phyloP scores from a whole-genome alignment of 2,113 vertebrate genomes.

The Vulpes ferrilata region DNA sequence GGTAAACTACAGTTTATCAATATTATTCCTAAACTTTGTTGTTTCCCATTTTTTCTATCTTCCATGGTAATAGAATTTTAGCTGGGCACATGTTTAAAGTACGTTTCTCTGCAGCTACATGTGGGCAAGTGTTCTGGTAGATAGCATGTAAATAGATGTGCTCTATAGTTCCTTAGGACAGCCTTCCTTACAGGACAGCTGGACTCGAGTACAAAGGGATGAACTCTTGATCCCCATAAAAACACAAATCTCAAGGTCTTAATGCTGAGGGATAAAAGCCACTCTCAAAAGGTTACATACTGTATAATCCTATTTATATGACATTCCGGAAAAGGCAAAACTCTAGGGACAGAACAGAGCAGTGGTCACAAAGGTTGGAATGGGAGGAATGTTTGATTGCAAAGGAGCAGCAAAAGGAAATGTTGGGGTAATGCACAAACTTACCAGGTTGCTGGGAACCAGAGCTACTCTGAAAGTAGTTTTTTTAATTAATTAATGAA shows the following conservation, averaged over 20 bases:
- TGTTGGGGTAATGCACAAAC: background rate
- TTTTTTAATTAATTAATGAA: background rate
- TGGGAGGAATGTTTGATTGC: background rate
- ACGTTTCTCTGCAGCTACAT: background rate
- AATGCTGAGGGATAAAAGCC: background rate
- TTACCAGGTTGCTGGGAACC: background rate
- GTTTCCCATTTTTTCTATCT: background rate
- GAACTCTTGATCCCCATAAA: background rate
- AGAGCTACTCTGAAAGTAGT: too few relatives aligned
- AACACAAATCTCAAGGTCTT: background rate
- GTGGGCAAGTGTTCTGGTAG: background rate
- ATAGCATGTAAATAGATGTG: background rate
- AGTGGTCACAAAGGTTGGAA: background rate
- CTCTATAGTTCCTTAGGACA: background rate
- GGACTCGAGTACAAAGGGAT: background rate
- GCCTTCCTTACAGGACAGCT: background rate
- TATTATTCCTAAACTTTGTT: background rate
- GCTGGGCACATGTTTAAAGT: background rate
- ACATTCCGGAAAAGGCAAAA: background rate
- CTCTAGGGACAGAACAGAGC: background rate
- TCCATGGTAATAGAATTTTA: background rate
- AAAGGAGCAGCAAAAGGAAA: background rate
- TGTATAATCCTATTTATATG: background rate
- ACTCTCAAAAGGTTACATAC: background rate
- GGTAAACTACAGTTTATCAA: background rate